These are phyloP conservation scores for Chloropsis cyanopogon DNA, from an alignment of 2,113 vertebrate genomes.

Conservation along the genomic window DNA sequence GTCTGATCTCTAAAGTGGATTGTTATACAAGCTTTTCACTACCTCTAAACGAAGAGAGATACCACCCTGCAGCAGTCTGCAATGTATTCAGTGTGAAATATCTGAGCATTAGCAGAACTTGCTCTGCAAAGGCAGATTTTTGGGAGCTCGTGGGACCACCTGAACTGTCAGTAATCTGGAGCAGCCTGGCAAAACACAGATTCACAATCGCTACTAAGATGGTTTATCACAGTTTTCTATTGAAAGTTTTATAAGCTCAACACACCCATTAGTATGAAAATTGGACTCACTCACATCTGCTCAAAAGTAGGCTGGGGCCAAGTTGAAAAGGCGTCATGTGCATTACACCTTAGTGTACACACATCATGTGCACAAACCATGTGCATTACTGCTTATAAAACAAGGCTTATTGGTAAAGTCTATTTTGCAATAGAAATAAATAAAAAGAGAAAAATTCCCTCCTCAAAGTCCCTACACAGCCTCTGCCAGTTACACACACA, in stretches of 20 bases:
- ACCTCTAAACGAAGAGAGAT: neutral
- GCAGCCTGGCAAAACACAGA: neutral
- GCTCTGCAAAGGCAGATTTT: neutral
- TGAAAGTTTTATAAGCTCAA: slow-evolving; percentile 1
- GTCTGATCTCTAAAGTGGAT: neutral
- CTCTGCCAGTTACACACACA: neutral
- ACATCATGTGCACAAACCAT: too few species aligned
- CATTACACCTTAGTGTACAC: neutral
- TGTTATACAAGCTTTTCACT: neutral
- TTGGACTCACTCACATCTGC: neutral
- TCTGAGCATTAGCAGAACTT: neutral
- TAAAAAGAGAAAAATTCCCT: neutral
- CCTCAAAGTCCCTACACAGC: neutral
- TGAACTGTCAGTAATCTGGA: neutral
- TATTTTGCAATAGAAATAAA: neutral
- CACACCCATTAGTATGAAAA: neutral
- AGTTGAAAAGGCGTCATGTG: neutral
- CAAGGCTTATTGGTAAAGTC: neutral
- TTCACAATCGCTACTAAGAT: neutral
- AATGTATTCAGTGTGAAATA: neutral
- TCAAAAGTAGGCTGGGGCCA: neutral
- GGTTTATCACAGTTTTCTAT: neutral
- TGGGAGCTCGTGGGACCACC: neutral
- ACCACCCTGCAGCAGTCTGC: neutral
- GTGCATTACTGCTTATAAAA: neutral